Base-by-base conservation (phyloP, 2,888 invertebrate species). In the Cheilosia urbana region DNA sequence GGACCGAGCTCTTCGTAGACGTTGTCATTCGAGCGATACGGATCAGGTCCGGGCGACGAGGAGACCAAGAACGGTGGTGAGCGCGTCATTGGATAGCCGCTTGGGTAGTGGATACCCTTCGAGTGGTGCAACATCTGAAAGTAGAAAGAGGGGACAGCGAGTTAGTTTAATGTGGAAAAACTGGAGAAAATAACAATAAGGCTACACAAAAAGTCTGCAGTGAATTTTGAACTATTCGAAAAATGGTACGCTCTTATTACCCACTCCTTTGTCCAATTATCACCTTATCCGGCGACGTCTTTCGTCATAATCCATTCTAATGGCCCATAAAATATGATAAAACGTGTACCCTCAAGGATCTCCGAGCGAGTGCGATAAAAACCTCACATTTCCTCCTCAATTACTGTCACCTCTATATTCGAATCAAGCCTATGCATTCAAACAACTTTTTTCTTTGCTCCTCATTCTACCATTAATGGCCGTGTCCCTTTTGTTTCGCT, bases 1-100 rank as follows among this genome's bases (percentile, higher is more conserved):
- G 94, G 94, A 0, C 93, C 95, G 53, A 97, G 93, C 90, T 97
- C 97, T 92, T 97, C 97, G 92, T 97, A 97, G 27, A 97, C 95
- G 66, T 96, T 96, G 89, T 97, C 96, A 89, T 95, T 90, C 9
- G 92, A 92, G 76, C 92, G 92, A 94, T 90, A 95, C 42, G 95
- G 95, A 91, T 95, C 95, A 21, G 95, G 95, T 7, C 95, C 95
- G 4, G 95, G 94, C 57, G 94, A 95, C 87, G 94, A 94, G 88
- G 96, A 96, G 77, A 96, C 94, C 89, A 96, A 95, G 17, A 96
- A 95, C 9, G 96, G 94, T 0, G 91, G 92, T 15, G 92, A 92
- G 19, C 93, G 90, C 1, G 94, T 93, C 91, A 94, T 94, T 27
- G 94, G 94, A 90, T 94, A 94, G 57, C 94, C 94, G 89, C 94